Base-by-base conservation (phyloP, 2,888 invertebrate species). In the Tenthredo amoena region DNA sequence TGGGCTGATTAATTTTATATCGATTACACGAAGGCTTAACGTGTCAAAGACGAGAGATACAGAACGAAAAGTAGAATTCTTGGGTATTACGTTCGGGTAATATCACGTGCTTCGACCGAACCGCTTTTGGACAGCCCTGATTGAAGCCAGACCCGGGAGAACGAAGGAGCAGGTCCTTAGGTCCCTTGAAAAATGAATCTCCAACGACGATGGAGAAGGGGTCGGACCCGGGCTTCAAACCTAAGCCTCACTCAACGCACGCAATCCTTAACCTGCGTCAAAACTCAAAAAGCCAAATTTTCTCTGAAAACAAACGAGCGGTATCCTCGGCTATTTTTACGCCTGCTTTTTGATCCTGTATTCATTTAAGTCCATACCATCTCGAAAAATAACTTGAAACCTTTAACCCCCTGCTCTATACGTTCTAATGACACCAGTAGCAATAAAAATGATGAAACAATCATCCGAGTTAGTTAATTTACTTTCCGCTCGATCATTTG, bases 121-220 rank as follows among this genome's bases (percentile, higher is more conserved):
- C 40, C 40, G 40, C 40, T 87, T 88, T 89, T 87, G 88, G 87
- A 84, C 86, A 87, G 65, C 86, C 86, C 83, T 86, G 79, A 34
- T 76, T 82, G 43, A 82, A 86, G 79, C 65, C 58, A 76, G 85
- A 81, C 72, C 81, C 84, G 77, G 47, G 74, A 84, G 77, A 86
- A 84, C 85, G 87, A 89, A 76, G 84, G 86, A 90, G 88, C 89
- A 89, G 90, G 89, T 89, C 90, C 89, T 91, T 89, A 89, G 89
- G 89, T 91, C 90, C 88, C 88, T 91, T 91, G 91, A 91, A 91
- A 91, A 91, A 91, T 91, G 91, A 91, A 91, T 91, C 90, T 89
- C 88, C 88, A 87, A 88, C 87, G 84, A 87, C 88, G 88, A 87
- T 89, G 90, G 89, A 89, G 90, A 88, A 88, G 86, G 89, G 81